Base-by-base conservation (phyloP, 2,797 vertebrate species). In the Pipistrellus pygmaeus region DNA sequence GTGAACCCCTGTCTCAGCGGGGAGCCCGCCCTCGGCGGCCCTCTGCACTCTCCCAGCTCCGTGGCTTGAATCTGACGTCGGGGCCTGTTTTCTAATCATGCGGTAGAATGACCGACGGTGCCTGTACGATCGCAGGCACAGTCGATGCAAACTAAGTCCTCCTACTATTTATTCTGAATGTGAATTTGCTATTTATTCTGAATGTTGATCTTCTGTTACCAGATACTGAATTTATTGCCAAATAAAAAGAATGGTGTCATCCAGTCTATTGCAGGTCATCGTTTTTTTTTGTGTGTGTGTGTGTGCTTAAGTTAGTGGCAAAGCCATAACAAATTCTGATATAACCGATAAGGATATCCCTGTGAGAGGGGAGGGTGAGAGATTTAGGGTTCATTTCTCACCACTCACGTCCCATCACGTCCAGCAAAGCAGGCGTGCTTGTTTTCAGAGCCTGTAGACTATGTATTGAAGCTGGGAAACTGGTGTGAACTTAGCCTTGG, bases 231-330 rank as follows among this genome's bases (percentile, higher is more conserved):
- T 68, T 87, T 69, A 46, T 3, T 92, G 85, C 90, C 85, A 93
- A 97, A 97, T 97, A 96, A 97, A 97, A 95, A 88, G 94, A 78
- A 68, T 72, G 85, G 60, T 90, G 27, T 64, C 8, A 6, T 69
- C 48, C 17, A 17, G 13, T 55, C 71, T 38, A 23, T 73, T 51
- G 27, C 66, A 21, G 21, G 25, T 32, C 5, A 2, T 13, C 15
- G 32, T 14, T 64, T 85, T 57, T 41, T n/a, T 51, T 48, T 35
- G 35, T 35, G 35, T 35, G 48, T 51, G 14, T 51, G 14, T 53
- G 30, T 41, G 91, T 60, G 17, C 48, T 62, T n/a, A 69, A 20
- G 21, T 48, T 41, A 4, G 46, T 27, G 41, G 75, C 72, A 68
- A 83, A 85, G 13, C 55, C 21, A 0, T 27, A 1, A 48, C 66